phyloP scores from a whole-genome alignment of 1,140 invertebrate genomes.

The Drosophila sechellia region DNA sequence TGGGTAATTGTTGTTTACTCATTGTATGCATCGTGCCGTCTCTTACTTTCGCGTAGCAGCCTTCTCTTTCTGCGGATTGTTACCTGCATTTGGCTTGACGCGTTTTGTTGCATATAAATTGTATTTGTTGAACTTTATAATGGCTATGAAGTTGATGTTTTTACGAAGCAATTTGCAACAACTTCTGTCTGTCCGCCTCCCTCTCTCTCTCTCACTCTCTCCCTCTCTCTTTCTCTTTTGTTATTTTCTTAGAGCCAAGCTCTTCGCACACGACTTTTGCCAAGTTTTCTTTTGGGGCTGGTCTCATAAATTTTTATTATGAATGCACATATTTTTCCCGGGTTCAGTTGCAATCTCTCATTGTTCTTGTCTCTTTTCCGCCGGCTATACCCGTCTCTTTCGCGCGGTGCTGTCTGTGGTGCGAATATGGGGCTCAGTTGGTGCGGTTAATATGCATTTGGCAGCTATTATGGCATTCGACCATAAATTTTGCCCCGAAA shows the following conservation, averaged over 20 bases:
- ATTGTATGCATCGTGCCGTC: constrained; percentile 12
- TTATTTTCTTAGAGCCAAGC: constrained; percentile 3
- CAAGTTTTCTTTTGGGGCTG: constrained; percentile 47
- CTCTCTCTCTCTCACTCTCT: neutral
- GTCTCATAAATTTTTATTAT: constrained; percentile 52
- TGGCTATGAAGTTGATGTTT: constrained; percentile 51
- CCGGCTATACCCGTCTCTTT: constrained; percentile 21
- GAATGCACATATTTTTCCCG: constrained; percentile 45
- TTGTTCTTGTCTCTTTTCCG: constrained; percentile 12
- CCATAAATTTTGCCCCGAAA: constrained; percentile 33
- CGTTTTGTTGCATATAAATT: constrained; percentile 43
- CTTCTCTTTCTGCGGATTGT: neutral
- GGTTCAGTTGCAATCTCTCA: constrained; percentile 20
- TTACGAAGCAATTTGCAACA: constrained; percentile 48
- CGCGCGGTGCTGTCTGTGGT: constrained; percentile 7
- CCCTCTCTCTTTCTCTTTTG: neutral
- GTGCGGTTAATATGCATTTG: constrained; percentile 49
- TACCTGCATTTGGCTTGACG: constrained; percentile 31
- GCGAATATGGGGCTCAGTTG: constrained; percentile 41
- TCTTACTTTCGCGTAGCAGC: neutral
- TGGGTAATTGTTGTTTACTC: constrained; percentile 69
- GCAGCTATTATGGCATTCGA: constrained; percentile 35
- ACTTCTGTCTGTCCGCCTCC: constrained; percentile 9
- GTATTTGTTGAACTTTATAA: constrained; percentile 55
- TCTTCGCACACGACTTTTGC: constrained; percentile 21